phyloP scores from a whole-genome alignment of 2,797 vertebrate genomes.

The Sibirionetta formosa region DNA sequence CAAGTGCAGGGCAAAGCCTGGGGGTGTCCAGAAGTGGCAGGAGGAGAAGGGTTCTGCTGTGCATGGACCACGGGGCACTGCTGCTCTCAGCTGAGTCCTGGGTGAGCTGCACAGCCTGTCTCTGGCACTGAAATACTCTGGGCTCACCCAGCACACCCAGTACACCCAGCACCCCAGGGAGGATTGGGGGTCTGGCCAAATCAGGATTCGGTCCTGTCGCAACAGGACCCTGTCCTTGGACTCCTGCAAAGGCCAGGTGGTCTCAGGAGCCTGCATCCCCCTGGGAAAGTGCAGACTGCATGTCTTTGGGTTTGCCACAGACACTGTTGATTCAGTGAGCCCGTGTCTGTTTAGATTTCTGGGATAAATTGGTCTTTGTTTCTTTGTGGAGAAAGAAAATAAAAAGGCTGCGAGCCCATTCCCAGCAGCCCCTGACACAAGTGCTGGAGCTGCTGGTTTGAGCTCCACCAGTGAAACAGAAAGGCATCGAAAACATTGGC shows the following conservation, averaged over 20 bases:
- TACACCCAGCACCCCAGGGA: not conserved
- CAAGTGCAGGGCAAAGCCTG: not conserved
- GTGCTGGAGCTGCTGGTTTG: conserved; percentile 27
- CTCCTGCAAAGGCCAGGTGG: not conserved
- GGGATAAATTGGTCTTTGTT: conserved; percentile 32
- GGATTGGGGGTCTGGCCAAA: fast-evolving
- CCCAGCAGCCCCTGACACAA: not conserved
- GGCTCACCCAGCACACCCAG: fast-evolving
- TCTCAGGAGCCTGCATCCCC: not conserved
- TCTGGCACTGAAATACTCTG: not conserved
- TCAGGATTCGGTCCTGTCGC: not conserved
- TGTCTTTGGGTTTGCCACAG: not conserved
- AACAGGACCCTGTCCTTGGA: not conserved
- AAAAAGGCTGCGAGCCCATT: not conserved
- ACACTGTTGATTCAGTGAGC: conserved; percentile 40
- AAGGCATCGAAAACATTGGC: conserved; percentile 66
- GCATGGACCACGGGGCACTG: not conserved
- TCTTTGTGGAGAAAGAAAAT: not conserved
- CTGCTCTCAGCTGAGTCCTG: not conserved
- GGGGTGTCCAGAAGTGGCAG: not conserved
- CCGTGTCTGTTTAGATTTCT: conserved; percentile 49
- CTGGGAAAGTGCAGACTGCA: not conserved
- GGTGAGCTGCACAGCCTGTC: not conserved
- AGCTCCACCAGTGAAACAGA: conserved; percentile 69
- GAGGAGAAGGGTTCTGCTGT: not conserved